These are phyloP conservation scores for Drosophila takahashii DNA, from an alignment of 1,140 invertebrate species.

Conservation along the genomic window DNA sequence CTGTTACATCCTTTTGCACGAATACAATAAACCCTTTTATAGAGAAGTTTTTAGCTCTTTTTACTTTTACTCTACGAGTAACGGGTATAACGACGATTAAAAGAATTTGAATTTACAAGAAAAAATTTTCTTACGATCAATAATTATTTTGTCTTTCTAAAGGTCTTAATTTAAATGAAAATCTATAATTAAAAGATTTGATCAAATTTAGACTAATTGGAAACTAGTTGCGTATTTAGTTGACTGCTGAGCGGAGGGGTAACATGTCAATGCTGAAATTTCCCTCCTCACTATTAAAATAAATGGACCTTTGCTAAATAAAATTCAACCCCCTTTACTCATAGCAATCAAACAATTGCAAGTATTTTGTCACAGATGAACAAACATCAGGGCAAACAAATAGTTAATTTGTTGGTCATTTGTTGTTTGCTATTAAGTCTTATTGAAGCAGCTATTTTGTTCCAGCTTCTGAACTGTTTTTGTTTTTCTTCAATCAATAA, in stretches of 20 bases:
- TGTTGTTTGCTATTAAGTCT: conserved; percentile 77
- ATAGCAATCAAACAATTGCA: conserved; percentile 14
- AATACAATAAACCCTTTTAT: too few relatives aligned
- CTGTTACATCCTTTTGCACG: too few relatives aligned
- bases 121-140: too few relatives aligned
- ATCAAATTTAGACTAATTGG: not conserved
- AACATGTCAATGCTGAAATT: not conserved
- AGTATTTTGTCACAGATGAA: conserved; percentile 77
- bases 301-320: not conserved
- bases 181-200: not conserved
- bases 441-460: conserved; percentile 52
- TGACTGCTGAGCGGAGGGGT: not conserved
- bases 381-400: conserved; percentile 72
- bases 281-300: not conserved
- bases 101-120: too few relatives aligned
- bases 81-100: too few relatives aligned
- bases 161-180: too few relatives aligned
- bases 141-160: too few relatives aligned
- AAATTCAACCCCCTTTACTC: conserved; percentile 5
- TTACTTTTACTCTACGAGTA: too few relatives aligned
- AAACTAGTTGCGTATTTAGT: not conserved
- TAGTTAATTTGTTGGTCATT: conserved; percentile 81
- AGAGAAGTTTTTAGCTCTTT: too few relatives aligned
- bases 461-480: conserved; percentile 37
- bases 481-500: conserved; percentile 64